Conservation (phyloP, 2,888 invertebrate species). For the Lordiphosa andalusiaca region DNA sequence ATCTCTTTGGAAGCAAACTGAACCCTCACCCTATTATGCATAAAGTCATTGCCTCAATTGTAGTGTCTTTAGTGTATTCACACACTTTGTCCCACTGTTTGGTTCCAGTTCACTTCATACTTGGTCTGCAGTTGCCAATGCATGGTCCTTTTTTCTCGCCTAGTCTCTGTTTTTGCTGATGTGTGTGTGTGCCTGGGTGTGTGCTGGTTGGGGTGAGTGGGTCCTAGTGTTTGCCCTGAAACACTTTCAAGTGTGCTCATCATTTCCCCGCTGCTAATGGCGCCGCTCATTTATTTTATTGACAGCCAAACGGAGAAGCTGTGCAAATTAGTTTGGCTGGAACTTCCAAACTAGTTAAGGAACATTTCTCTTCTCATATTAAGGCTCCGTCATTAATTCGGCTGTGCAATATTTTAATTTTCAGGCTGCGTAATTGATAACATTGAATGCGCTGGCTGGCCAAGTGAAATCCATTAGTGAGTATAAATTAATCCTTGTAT, state of each 20-base stretch:
- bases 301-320: constrained; percentile 47
- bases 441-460: constrained; percentile 51
- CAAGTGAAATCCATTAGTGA: constrained; percentile 67
- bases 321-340: neutral
- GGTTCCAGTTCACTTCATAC: no score
- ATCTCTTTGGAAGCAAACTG: no score
- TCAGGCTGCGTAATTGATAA: constrained; percentile 61
- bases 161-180: constrained; percentile 1
- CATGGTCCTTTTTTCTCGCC: no score
- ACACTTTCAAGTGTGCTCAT: constrained; percentile 44
- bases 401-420: constrained; percentile 40
- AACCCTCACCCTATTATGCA: no score
- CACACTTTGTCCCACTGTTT: no score
- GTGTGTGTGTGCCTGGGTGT: neutral
- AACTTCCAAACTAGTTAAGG: constrained; percentile 3
- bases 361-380: no score
- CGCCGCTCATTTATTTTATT: constrained; percentile 64
- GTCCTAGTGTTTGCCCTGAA: constrained; percentile 11
- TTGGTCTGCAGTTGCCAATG: no score
- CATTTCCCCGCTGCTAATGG: constrained; percentile 53
- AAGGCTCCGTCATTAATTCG: constrained; percentile 57
- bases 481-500: constrained; percentile 70
- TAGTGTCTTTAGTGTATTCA: no score
- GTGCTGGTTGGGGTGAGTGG: neutral
- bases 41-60: no score